Percentiles rank a stretch among this genome's conserved stretches.
Evolutionary conservation across 2,797 vertebrate genomes (phyloP).

Genomic region (Brachyalestes nurse): DNA sequence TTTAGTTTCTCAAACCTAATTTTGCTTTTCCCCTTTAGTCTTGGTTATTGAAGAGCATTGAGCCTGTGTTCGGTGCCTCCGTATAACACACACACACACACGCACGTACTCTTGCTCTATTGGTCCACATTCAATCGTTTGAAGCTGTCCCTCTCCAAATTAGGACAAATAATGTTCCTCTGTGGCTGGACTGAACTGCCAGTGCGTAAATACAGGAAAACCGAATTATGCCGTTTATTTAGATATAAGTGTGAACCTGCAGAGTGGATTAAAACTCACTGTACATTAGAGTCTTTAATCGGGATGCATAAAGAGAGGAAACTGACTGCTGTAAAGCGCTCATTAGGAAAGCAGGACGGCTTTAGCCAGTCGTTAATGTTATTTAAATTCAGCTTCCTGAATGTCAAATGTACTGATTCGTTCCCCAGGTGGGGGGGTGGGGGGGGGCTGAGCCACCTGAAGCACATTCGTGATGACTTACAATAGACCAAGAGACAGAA

Average conservation of each 20-base stretch:
- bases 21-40: background rate
- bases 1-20: background rate
- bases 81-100: background rate
- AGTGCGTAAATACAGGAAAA: background rate
- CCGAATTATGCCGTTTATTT: background rate
- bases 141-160: constrained; percentile 20
- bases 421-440: constrained; percentile 59
- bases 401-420: constrained; percentile 53
- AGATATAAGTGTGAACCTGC: background rate
- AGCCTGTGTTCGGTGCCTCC: background rate
- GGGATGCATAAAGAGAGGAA: constrained; percentile 4
- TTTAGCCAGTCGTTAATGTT: constrained; percentile 48
- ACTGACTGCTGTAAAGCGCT: constrained; percentile 39
- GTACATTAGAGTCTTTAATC: background rate
- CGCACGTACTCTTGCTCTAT: background rate
- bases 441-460: constrained; percentile 56
- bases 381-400: constrained; percentile 67
- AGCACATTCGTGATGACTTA: constrained; percentile 59
- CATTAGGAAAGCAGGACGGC: constrained; percentile 52
- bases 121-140: background rate
- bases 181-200: background rate
- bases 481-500: constrained; percentile 62
- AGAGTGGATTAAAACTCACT: background rate
- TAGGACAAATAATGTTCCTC: constrained; percentile 1
- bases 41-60: background rate